phyloP scores from a whole-genome alignment of 2,888 invertebrate genomes.

The Drosophila siamana region DNA sequence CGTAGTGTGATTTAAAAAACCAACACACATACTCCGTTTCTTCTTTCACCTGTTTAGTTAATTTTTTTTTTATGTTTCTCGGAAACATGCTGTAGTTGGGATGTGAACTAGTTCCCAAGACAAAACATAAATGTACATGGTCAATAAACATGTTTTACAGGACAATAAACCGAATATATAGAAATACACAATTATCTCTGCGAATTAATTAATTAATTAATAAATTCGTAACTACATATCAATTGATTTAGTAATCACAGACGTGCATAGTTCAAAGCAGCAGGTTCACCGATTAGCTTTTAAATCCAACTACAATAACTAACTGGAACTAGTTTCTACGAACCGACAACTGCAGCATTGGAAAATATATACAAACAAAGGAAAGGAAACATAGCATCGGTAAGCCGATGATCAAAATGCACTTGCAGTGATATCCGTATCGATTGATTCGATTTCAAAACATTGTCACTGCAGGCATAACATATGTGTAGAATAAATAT shows the following conservation, averaged over 20 bases:
- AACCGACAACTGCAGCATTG: constrained; percentile 17
- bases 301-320: constrained; percentile 25
- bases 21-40: constrained; percentile 5
- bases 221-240: constrained; percentile 49
- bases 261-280: constrained; percentile 48
- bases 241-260: constrained; percentile 40
- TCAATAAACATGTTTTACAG: too few relatives aligned
- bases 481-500: constrained; percentile 6
- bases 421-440: constrained; percentile 16
- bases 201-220: constrained; percentile 54
- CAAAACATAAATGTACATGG: constrained; percentile 39
- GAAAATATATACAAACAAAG: constrained; percentile 13
- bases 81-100: constrained; percentile 26
- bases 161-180: constrained; percentile 59
- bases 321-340: constrained; percentile 48
- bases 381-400: constrained; percentile 20
- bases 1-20: constrained; percentile 40
- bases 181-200: constrained; percentile 32
- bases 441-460: constrained; percentile 8
- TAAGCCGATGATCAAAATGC: constrained; percentile 32
- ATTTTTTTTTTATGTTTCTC: not conserved
- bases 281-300: constrained; percentile 45
- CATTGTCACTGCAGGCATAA: constrained; percentile 11
- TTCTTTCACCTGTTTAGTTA: not conserved
- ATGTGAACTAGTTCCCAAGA: constrained; percentile 56